Base-by-base conservation (phyloP, 2,888 invertebrate genomes). In the Saturnia japonica region DNA sequence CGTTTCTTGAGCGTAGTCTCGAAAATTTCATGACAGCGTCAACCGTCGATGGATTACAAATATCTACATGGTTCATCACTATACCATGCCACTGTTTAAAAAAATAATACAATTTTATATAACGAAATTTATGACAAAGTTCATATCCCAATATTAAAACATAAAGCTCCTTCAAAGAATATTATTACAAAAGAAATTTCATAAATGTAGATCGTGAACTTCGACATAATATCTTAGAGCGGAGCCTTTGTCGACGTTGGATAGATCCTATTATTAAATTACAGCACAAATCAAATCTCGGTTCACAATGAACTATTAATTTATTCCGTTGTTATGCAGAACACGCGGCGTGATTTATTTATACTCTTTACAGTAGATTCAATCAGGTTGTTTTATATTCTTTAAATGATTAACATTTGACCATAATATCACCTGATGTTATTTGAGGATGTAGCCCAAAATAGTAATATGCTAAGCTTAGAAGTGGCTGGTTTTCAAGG, bases 141-240 rank as follows among this genome's bases (percentile, higher is more conserved):
- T 60, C 57, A 60, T 60, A 16, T 60, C 28, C 14, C 57, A 60
- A 60, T 60, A 60, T 60, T 60, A 60, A 25, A 60, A 28, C 25
- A 60, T 60, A 19, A 28, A 60, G 57, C 57, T 28, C 25, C 57
- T 60, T 60, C 57, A 60, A 60, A 60, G 57, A 60, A 28, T 25
- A 60, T 60, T 60, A 28, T 28, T 28, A 60, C 57, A 60, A 60
- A 60, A 28, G 57, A 60, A 28, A 28, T 60, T 60, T 60, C 57
- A 60, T 60, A 60, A 60, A 12, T 60, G 57, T 25, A 60, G 28
- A 60, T 28, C 57, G 57, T 14, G 28, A 25, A 60, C 28, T 25
- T 60, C 25, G 57, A 60, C 57, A 60, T 60, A 28, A 60, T 60
- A 60, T 60, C 57, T 28, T 28, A 25, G 57, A 12, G 57, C 25